Base-by-base conservation (phyloP, 2,797 vertebrate genomes). In the Amblyopsis hoosieri region DNA sequence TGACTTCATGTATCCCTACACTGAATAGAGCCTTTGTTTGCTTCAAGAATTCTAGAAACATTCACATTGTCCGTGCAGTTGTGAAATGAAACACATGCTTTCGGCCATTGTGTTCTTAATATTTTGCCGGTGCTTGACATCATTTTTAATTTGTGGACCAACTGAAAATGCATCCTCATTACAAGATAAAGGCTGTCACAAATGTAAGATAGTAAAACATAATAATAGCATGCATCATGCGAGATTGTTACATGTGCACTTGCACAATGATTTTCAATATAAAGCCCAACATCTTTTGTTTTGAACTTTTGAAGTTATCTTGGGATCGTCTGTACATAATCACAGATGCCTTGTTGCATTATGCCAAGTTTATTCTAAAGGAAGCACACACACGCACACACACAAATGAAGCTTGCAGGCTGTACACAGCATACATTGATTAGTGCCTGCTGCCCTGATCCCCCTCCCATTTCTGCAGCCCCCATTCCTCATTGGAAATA, bases 401-500 rank as follows among this genome's bases (percentile, higher is more conserved):
- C 37, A 42, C 37, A 60, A 71, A 71, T 19, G 51, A 70, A 72
- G 72, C 60, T 64, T 67, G 57, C 64, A 60, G 71, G 46, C 37
- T 78, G 78, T 61, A 69, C 69, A 60, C 64, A 67, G 70, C 55
- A 60, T 54, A 86, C 91, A 92, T 83, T 89, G 88, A 89, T 92
- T 93, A 90, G 85, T 91, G 94, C 91, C 92, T 90, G 85, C 86
- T 62, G 74, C 76, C 82, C 67, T 67, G 61, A 57, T 71, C 76
- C 50, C 76, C 69, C 69, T 59, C 51, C 50, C 56, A 66, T 71
- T 90, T 89, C 81, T 87, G 89, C 92, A 70, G 59, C 85, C 76
- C 67, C 84, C 80, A 72, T 90, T 90, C 87, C 92, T 95, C 94
- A 94, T 94, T 94, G 93, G 94, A 94, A 94, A 94, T 96, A 97